phyloP scores from a whole-genome alignment of 2,113 vertebrate species.

The Peromyscus polionotus region DNA sequence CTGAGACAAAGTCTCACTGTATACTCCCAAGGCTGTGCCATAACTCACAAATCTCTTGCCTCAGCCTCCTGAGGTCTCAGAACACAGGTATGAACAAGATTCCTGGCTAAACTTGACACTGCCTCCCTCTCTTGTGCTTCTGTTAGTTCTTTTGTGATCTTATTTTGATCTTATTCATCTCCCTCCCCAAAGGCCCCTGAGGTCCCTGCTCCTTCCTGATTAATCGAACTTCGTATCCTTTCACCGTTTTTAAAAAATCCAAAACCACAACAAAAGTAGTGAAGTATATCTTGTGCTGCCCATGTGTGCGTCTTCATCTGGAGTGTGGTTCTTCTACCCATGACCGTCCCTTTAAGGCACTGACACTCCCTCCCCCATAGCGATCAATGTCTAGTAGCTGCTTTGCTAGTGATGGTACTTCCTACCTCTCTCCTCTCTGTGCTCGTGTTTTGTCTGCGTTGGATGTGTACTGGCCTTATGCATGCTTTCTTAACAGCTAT shows the following conservation, averaged over 20 bases:
- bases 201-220: neutral
- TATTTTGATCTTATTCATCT: neutral
- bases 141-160: neutral
- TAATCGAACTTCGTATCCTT: neutral
- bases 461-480: neutral
- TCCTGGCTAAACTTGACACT: neutral
- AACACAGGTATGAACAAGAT: neutral
- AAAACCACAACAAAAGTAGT: neutral
- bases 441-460: neutral
- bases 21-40: neutral
- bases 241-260: neutral
- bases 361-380: neutral
- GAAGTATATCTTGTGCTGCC: neutral
- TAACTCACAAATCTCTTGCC: neutral
- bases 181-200: neutral
- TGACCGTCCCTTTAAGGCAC: neutral
- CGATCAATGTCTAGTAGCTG: neutral
- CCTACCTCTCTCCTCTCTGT: neutral
- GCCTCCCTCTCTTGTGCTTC: no score
- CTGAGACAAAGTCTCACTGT: neutral
- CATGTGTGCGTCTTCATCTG: neutral
- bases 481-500: neutral
- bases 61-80: neutral
- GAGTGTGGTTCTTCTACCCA: neutral
- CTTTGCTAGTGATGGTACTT: neutral